These are phyloP conservation scores for Nemotelus nigrinus DNA, from an alignment of 2,888 invertebrate species.

Conservation along the genomic window DNA sequence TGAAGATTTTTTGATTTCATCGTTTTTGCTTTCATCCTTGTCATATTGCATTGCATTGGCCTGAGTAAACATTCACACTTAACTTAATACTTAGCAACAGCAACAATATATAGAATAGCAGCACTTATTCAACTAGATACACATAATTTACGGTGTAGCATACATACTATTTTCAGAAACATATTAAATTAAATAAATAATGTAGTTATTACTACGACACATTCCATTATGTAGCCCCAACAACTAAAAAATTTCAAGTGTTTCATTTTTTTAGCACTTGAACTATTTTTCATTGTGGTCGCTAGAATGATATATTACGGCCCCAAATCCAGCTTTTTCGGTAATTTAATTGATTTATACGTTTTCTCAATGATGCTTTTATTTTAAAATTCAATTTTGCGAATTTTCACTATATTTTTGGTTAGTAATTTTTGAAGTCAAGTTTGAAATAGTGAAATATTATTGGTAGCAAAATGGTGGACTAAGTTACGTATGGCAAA, in stretches of 20 bases:
- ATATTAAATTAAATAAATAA: no score
- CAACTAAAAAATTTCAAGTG: no score
- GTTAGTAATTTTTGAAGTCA: neutral
- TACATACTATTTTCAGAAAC: no score
- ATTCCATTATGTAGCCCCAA: no score
- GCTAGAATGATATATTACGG: constrained; percentile 47
- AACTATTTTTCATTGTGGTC: no score
- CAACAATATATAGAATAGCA: constrained; percentile 6
- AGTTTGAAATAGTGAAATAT: no score
- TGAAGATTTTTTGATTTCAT: neutral
- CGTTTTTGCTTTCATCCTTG: neutral
- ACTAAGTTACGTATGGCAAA: no score
- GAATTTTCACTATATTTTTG: neutral
- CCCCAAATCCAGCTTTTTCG: constrained; percentile 51
- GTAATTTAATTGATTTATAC: constrained; percentile 32
- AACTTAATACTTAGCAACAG: constrained; percentile 13
- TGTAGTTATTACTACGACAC: no score
- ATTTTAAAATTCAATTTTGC: constrained; percentile 22
- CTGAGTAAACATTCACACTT: constrained; percentile 8
- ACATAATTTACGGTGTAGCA: no score
- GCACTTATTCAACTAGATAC: neutral
- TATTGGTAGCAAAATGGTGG: no score
- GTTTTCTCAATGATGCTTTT: no score
- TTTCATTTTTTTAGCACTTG: no score
- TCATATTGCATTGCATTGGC: constrained; percentile 6